These are phyloP conservation scores for Geothlypis trichas DNA, from an alignment of 2,113 vertebrate genomes.

Conservation along the genomic window DNA sequence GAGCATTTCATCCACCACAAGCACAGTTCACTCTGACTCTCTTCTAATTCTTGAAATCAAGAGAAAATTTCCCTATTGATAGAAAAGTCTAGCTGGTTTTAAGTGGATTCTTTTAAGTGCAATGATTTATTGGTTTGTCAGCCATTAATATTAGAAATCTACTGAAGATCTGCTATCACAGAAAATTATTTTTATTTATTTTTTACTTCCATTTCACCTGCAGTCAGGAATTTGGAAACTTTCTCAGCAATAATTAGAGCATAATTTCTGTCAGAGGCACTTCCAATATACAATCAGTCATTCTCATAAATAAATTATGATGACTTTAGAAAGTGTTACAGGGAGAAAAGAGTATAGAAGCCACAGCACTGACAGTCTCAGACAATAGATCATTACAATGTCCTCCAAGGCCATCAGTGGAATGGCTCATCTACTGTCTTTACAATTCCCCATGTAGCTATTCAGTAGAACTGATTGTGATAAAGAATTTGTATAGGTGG, in stretches of 20 bases:
- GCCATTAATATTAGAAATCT: not conserved
- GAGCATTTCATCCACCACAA: not conserved
- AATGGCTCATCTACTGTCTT: not conserved
- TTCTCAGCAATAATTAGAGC: not conserved
- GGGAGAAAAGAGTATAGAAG: not conserved
- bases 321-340: not conserved
- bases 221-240: not conserved
- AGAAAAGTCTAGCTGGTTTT: not conserved
- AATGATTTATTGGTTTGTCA: not conserved
- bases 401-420: not conserved
- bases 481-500: slow-evolving; percentile 26
- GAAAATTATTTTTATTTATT: not conserved
- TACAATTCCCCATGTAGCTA: not conserved
- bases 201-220: not conserved
- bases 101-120: not conserved
- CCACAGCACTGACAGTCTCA: not conserved
- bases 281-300: not conserved
- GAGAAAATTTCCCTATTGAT: not conserved
- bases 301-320: not conserved
- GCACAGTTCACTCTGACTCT: not conserved
- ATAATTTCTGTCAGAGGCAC: not conserved
- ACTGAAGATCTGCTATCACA: not conserved
- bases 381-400: slow-evolving; percentile 21
- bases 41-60: not conserved
- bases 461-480: not conserved